Evolutionary conservation across 2,113 vertebrate species (phyloP).

Genomic region (Syrrhaptes paradoxus): DNA sequence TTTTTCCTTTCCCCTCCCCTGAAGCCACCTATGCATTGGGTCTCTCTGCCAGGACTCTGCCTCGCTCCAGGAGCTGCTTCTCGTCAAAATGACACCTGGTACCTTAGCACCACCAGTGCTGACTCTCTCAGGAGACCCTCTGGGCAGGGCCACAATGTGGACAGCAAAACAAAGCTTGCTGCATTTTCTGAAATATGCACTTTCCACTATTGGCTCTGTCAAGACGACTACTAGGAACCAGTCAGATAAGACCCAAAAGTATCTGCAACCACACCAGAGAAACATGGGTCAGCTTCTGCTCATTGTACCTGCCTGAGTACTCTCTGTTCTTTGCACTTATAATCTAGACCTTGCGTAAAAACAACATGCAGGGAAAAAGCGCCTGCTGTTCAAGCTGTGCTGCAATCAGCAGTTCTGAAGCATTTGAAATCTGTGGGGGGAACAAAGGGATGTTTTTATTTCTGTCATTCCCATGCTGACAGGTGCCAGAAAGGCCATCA

Average conservation of each 20-base stretch:
- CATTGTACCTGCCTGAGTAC: not conserved
- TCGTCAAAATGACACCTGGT: not conserved
- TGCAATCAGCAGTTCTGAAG: not conserved
- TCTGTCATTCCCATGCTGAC: not conserved
- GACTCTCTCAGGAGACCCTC: not conserved
- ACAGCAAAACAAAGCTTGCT: not conserved
- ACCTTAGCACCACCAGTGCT: not conserved
- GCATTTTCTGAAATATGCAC: not conserved
- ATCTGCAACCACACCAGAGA: not conserved
- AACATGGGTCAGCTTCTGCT: not conserved
- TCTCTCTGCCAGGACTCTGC: not conserved
- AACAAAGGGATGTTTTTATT: not conserved
- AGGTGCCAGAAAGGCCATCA: not conserved
- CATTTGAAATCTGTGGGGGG: not conserved
- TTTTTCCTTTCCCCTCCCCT: not conserved
- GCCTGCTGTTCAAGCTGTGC: not conserved
- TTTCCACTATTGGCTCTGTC: not conserved
- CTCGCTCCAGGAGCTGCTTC: not conserved
- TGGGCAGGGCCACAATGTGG: not conserved
- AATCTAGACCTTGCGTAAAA: not conserved
- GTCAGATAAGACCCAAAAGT: not conserved
- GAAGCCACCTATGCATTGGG: not conserved
- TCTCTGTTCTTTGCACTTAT: not conserved
- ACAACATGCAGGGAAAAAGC: not conserved
- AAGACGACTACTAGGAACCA: rapidly evolving